A percentile compares a stretch with the other conserved stretches of the same genome.
These are phyloP conservation scores for Hermaeophaga mercurialis DNA, from an alignment of 2,888 invertebrate species.

Conservation along the genomic window DNA sequence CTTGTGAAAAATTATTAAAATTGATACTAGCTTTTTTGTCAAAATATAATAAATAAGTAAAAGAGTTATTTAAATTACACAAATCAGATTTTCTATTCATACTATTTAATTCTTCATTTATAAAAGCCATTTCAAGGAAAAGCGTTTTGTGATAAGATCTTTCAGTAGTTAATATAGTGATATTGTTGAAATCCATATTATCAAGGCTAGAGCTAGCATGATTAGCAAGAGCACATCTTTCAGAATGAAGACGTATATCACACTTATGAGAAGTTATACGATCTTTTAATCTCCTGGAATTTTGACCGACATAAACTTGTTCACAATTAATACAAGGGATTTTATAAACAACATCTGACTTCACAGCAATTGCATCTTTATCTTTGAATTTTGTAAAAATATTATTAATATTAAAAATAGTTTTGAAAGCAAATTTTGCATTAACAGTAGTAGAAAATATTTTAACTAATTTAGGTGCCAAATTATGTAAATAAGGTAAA, in stretches of 20 bases:
- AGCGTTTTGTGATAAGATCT: not conserved
- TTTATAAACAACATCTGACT: not conserved
- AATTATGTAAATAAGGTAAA: no score
- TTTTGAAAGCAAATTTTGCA: not conserved
- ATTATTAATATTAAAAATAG: not conserved
- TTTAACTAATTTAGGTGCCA: no score
- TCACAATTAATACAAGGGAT: not conserved
- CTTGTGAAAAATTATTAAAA: not conserved
- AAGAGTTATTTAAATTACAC: not conserved
- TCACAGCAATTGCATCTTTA: not conserved
- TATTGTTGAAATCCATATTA: not conserved
- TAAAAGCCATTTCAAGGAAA: not conserved
- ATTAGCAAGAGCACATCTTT: not conserved
- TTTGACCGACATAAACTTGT: conserved; percentile 1
- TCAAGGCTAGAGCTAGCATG: not conserved
- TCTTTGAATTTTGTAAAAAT: not conserved
- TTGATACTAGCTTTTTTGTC: not conserved
- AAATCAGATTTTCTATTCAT: not conserved
- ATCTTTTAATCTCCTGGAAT: not conserved
- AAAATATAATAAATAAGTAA: not conserved
- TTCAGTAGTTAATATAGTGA: not conserved
- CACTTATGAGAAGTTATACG: not conserved
- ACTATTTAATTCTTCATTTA: not conserved
- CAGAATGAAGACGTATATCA: not conserved
- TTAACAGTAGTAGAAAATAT: not conserved